Conservation (phyloP, 2,888 invertebrate species). For the Stenolophus ochropezus region DNA sequence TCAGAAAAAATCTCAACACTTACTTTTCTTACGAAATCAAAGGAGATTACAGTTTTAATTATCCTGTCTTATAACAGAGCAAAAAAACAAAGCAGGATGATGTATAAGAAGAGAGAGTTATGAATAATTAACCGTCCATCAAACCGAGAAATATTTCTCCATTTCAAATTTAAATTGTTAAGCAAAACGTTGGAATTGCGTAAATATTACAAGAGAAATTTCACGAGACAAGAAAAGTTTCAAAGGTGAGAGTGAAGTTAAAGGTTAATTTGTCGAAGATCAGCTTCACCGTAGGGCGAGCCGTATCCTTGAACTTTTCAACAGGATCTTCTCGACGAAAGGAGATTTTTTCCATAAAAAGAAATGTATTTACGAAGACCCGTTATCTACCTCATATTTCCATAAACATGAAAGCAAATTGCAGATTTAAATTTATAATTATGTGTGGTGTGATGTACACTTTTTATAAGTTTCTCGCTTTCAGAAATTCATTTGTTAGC, state of each 20-base stretch:
- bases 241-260: constrained; percentile 32
- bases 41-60: neutral
- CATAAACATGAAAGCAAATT: neutral
- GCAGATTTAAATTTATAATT: neutral
- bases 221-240: neutral
- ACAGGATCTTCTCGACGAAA: constrained; percentile 19
- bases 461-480: neutral
- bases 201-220: constrained; percentile 33
- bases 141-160: constrained; percentile 9
- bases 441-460: neutral
- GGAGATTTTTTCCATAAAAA: neutral
- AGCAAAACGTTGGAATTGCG: neutral
- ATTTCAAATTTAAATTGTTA: constrained; percentile 5
- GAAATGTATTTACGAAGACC: neutral
- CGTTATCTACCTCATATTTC: neutral
- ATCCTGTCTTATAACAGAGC: neutral
- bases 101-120: constrained; percentile 30
- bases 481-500: neutral
- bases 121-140: neutral
- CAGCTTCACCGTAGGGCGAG: constrained; percentile 1
- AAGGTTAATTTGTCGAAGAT: constrained; percentile 15
- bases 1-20: neutral
- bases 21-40: neutral
- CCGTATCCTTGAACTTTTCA: constrained; percentile 33
- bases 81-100: constrained; percentile 23